These are phyloP conservation scores for Galeopsomyia nigrocyanea DNA, from an alignment of 2,888 invertebrate species.

Conservation along the genomic window DNA sequence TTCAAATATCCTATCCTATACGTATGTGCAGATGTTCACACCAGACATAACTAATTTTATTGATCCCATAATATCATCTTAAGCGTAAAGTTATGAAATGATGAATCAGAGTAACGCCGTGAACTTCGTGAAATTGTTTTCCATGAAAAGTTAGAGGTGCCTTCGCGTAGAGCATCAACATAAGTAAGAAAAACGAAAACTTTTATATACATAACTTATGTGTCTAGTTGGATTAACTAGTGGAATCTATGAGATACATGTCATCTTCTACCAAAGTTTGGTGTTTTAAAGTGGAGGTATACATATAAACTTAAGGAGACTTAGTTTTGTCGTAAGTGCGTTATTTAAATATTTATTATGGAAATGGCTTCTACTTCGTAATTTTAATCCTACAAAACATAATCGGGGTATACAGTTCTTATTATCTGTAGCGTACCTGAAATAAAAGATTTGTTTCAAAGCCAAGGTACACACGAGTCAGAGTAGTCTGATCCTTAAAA, in stretches of 20 bases:
- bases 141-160: constrained; percentile 48
- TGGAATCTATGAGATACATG: not conserved
- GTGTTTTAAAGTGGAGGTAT: constrained; percentile 20
- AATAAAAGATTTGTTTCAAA: not conserved
- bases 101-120: not conserved
- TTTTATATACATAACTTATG: not conserved
- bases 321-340: constrained; percentile 8
- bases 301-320: not conserved
- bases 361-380: constrained; percentile 10
- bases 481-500: too few relatives aligned
- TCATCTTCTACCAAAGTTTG: constrained; percentile 30
- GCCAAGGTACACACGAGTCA: not conserved
- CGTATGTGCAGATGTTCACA: not conserved
- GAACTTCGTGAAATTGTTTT: constrained; percentile 4
- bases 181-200: constrained; percentile 14
- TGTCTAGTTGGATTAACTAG: not conserved
- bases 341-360: constrained; percentile 5
- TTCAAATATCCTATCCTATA: not conserved
- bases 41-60: not conserved
- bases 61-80: not conserved
- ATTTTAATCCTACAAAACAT: not conserved
- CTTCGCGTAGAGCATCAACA: constrained; percentile 60
- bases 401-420: not conserved
- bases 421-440: constrained; percentile 16
- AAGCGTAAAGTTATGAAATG: not conserved